Base-by-base conservation (phyloP, 2,113 vertebrate genomes). In the Boulengeromyrus knoepffleri region DNA sequence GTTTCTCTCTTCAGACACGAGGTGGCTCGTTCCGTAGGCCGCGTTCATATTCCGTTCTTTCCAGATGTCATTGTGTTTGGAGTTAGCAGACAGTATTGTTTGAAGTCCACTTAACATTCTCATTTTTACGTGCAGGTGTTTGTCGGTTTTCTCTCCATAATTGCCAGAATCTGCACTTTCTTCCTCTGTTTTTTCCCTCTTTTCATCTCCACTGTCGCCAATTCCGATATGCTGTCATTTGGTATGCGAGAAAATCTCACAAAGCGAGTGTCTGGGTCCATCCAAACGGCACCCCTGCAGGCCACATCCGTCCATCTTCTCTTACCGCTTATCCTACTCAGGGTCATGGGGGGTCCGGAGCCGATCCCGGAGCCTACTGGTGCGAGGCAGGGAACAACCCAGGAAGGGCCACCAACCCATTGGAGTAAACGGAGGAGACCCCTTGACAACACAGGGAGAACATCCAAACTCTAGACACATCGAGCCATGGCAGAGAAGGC, bases 1-100 rank as follows among this genome's bases (percentile, higher is more conserved):
- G 94, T 92, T 89, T 91, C 91, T 92, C 95, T 94, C 95, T 36
- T 90, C 90, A 94, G 95, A 95, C 95, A 94, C 93, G 94, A 95
- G 95, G 94, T 92, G 87, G 92, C 93, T 94, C 94, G 94, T 93
- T 93, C 94, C 92, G 88, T 91, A 92, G 92, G 89, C 89, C 92
- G 88, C 91, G 89, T 49, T 47, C 47, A 49, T 50, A 49, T 52
- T 36, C 66, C 27, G 27, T 39, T 77, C 46, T 15, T 89, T 46
- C n/a, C 17, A 49, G 12, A 47, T 74, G 62, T 50, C 45, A 46
- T 70, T 89, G 47, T 77, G 62, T 89, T 89, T 77, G 62, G 47
- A 89, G 66, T 31, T 56, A 3, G 46, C 17, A 89, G 46, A 31
- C 13, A 27, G 88, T 45, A 52, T 70, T 88, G 42, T 49, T 50